These are phyloP conservation scores for Acanthopagrus latus DNA, from an alignment of 2,797 vertebrate genomes.

Conservation along the genomic window DNA sequence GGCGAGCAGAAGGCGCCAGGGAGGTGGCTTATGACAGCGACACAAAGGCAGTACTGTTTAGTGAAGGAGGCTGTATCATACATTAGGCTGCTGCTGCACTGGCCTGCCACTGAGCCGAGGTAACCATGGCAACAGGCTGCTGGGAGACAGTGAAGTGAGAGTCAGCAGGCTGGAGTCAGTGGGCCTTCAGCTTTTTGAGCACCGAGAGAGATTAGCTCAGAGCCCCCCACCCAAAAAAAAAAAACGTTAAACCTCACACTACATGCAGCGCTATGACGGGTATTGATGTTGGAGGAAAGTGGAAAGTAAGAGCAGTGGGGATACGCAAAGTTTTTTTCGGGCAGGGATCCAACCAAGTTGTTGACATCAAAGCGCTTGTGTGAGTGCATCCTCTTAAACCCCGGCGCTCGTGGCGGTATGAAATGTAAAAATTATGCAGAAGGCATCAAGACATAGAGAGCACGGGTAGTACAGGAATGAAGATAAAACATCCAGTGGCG, in stretches of 20 bases:
- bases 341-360: constrained; percentile 52
- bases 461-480: constrained; percentile 35
- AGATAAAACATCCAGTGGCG: constrained; percentile 57
- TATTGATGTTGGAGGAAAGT: constrained; percentile 66
- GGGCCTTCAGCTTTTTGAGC: constrained; percentile 81
- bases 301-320: constrained; percentile 48
- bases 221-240: too few relatives aligned
- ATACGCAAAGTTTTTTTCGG: constrained; percentile 51
- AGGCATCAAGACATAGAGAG: constrained; percentile 35
- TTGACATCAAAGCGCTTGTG: constrained; percentile 64
- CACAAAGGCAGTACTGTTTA: constrained; percentile 75
- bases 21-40: constrained; percentile 70
- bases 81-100: constrained; percentile 75
- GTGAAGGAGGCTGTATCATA: constrained; percentile 73
- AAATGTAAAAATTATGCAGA: constrained; percentile 64
- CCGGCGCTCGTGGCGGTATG: constrained; percentile 40
- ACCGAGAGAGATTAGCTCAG: constrained; percentile 80
- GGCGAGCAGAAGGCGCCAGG: constrained; percentile 40
- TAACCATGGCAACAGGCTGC: constrained; percentile 88
- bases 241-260: constrained; percentile 68
- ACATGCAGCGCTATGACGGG: constrained; percentile 52
- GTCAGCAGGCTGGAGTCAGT: constrained; percentile 75
- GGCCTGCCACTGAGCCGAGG: constrained; percentile 76
- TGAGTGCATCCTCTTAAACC: constrained; percentile 56
- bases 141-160: constrained; percentile 73